A percentile compares a stretch with the other conserved stretches of the same genome.
phyloP scores from a whole-genome alignment of 64 coral and sea anemone species.

The Stylophora pistillata region DNA sequence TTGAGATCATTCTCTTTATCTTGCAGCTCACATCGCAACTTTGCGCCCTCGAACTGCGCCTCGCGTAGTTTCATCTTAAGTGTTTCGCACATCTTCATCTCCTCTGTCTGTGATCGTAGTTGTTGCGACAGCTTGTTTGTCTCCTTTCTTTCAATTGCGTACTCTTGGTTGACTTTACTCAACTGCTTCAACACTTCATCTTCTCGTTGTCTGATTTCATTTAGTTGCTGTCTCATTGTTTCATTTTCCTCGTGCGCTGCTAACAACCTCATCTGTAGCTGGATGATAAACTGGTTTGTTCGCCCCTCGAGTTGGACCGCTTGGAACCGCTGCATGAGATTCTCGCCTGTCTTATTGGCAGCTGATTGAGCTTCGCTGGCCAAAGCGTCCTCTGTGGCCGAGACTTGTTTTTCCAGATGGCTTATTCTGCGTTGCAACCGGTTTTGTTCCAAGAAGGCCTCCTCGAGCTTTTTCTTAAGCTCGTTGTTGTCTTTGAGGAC shows the following conservation, averaged over 20 bases:
- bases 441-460: neutral
- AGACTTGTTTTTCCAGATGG: slow-evolving; percentile 29
- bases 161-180: slow-evolving; percentile 42
- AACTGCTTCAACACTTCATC: slow-evolving; percentile 5
- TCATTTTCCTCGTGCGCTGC: slow-evolving; percentile 49
- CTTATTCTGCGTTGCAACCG: neutral
- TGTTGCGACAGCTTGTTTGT: slow-evolving; percentile 22
- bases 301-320: slow-evolving; percentile 18
- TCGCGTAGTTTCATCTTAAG: slow-evolving; percentile 36
- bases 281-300: slow-evolving; percentile 58
- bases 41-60: slow-evolving; percentile 27
- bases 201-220: slow-evolving; percentile 6
- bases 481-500: slow-evolving; percentile 54
- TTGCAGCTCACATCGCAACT: slow-evolving; percentile 43
- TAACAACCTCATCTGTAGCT: slow-evolving; percentile 55
- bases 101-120: slow-evolving; percentile 14
- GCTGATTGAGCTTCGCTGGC: slow-evolving; percentile 1
- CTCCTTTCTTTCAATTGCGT: slow-evolving; percentile 30
- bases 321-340: slow-evolving; percentile 18
- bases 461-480: slow-evolving; percentile 22
- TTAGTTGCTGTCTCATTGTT: neutral
- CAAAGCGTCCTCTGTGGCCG: slow-evolving; percentile 39
- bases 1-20: slow-evolving; percentile 60
- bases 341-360: slow-evolving; percentile 30
- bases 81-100: slow-evolving; percentile 33